Percentiles rank a stretch among this genome's conserved stretches.
Evolutionary conservation across 1,140 invertebrate genomes (phyloP).

Genomic region (Drosophila insularis): DNA sequence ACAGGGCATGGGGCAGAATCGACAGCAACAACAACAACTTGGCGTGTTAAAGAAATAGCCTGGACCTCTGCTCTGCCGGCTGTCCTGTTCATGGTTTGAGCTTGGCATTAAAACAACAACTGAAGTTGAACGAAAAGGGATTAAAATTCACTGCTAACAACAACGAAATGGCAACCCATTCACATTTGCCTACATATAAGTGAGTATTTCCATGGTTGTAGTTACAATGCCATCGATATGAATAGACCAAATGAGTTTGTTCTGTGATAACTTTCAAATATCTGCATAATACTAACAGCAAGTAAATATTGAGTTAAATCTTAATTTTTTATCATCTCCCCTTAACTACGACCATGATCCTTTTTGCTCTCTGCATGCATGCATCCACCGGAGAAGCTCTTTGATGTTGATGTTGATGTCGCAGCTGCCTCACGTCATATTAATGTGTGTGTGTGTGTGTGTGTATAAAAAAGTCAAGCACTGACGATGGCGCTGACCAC

Average conservation of each 20-base stretch:
- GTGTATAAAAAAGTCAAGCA: slow-evolving; percentile 50
- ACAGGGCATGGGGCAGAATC: neutral
- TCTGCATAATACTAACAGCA: no score
- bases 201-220: slow-evolving; percentile 15
- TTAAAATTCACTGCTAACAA: slow-evolving; percentile 71
- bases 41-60: slow-evolving; percentile 57
- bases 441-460: slow-evolving; percentile 21
- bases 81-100: slow-evolving; percentile 41
- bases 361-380: neutral
- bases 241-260: no score
- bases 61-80: slow-evolving; percentile 8
- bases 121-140: slow-evolving; percentile 58
- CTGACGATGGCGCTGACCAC: slow-evolving; percentile 50
- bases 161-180: slow-evolving; percentile 25
- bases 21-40: slow-evolving; percentile 31
- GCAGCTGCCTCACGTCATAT: slow-evolving; percentile 40
- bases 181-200: slow-evolving; percentile 4
- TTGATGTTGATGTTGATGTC: slow-evolving; percentile 39
- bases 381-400: slow-evolving; percentile 13
- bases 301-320: no score
- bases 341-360: neutral
- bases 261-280: neutral
- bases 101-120: slow-evolving; percentile 66
- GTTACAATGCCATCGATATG: neutral
- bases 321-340: neutral